These are phyloP conservation scores for Apamea sordens DNA, from an alignment of 2,888 invertebrate species.

Conservation along the genomic window DNA sequence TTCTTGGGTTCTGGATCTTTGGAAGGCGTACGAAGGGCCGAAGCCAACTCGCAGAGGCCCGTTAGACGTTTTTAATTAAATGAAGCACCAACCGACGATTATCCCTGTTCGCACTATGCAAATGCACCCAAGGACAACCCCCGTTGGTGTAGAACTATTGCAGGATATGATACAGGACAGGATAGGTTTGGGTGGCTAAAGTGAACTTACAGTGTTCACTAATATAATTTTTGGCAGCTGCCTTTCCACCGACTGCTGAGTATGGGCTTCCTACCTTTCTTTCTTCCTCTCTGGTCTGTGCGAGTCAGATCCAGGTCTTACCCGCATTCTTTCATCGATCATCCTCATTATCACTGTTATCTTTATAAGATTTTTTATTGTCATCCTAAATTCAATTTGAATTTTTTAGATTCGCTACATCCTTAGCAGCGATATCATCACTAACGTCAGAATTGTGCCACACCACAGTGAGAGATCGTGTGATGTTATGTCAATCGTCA, in stretches of 20 bases:
- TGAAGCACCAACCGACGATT: too few relatives aligned
- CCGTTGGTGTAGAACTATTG: too few relatives aligned
- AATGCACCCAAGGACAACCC: too few relatives aligned
- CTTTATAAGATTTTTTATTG: neutral
- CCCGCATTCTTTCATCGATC: neutral
- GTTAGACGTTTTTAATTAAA: too few relatives aligned
- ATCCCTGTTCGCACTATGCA: too few relatives aligned
- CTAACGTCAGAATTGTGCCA: conserved; percentile 80
- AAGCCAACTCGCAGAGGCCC: too few relatives aligned
- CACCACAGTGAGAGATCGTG: conserved; percentile 76
- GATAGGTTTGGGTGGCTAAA: too few relatives aligned
- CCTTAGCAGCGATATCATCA: conserved; percentile 74
- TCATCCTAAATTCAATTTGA: conserved; percentile 7
- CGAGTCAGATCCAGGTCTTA: neutral
- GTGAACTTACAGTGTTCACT: too few relatives aligned
- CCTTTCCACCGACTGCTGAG: neutral
- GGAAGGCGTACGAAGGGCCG: too few relatives aligned
- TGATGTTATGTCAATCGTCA: conserved; percentile 78
- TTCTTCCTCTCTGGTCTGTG: neutral
- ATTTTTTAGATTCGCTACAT: conserved; percentile 76
- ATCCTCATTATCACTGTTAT: neutral
- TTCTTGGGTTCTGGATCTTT: too few relatives aligned
- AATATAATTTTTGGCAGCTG: neutral
- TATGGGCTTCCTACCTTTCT: neutral
- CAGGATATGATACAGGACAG: too few relatives aligned